Base-by-base conservation (phyloP, 2,888 invertebrate species). In the Ferrisia virgata region DNA sequence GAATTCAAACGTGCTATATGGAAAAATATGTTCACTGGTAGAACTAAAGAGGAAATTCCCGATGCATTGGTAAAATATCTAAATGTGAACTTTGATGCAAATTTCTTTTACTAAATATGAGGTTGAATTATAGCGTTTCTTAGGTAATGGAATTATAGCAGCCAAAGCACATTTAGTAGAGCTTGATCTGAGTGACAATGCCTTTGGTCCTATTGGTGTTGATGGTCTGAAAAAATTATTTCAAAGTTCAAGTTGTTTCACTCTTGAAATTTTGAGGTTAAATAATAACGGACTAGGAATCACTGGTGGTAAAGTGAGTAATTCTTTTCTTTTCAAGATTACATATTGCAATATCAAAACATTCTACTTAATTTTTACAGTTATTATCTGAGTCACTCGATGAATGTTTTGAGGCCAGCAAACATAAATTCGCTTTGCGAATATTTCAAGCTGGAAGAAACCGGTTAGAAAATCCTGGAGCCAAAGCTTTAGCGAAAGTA, bases 1-100 rank as follows among this genome's bases (percentile, higher is more conserved):
- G 94, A 95, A 88, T 91, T 96, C 86, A 91, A 93, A 86, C 89
- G 91, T 86, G 97, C 97, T 0, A 89, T 95, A 84, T 98, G 98
- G 95, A 97, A 96, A 85, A 98, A 99, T 88, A 93, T 99, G 92
- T 99, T 99, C 88, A 99, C 99, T 0, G 96, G 98, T 0, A 91
- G 99, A 79, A 92, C 96, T 90, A 99, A 98, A 89, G 92, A 94
- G 0, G 99, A 99, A 90, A 99, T 99, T 87, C 99, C 99, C 0
- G 91, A 92, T 58, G 97, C 98, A 8, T 89, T 99, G 88, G 94
- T 94, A 89, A 90, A n/a, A n/a, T 18, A 39, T 31, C 6, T n/a
- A n/a, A n/a, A 11, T 47, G 43, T 36, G 2, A 31, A 9, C 33
- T 78, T 31, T n/a, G n/a, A 13, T 36, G 25, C 36, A 36, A 36